Base-by-base conservation (phyloP, 2,797 vertebrate species). In the Spea hammondii region DNA sequence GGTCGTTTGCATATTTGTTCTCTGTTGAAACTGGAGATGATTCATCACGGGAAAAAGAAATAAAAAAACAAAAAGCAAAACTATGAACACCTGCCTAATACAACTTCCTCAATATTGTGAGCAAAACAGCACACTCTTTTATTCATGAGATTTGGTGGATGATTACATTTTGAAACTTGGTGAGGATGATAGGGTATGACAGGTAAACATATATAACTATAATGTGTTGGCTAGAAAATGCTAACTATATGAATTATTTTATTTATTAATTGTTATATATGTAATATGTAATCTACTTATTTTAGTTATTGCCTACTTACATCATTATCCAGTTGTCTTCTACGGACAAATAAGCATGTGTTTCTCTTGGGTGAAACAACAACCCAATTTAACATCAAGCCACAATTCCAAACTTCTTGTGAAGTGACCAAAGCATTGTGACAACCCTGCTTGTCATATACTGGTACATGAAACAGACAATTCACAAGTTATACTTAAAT, bases 1-100 rank as follows among this genome's bases (percentile, higher is more conserved):
- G 6, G 12, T 54, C 44, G 54, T 77, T 77, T 82, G 74, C 79
- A 77, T 77, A n/a, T 44, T 12, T 7, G 49, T 68, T 68, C 66
- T 50, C 65, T 65, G 44, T 55, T 66, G 68, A 80, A 72, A 72
- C 47, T 51, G 62, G 47, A 67, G 46, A 53, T 69, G 65, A 72
- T 53, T 68, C 49, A 77, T 54, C 51, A 65, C 11, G 54, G 54
- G 11, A 57, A 46, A 60, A 13, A 32, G 32, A 32, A 32, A 32
- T 32, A 32, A 32, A 32, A 32, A 32, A 32, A 32, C 32, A 32
- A 32, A 32, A 32, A 32, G 32, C 32, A 32, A 46, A 4, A 54
- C 32, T 17, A 13, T 57, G 49, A 68, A 62, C 65, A 77, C 48
- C 57, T 77, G 55, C 9, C 4, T 60, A 9, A 48, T 62, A 13